Evolutionary conservation across 2,888 invertebrate species (phyloP), one percentile per base, ranked within the genome.

Genomic region (Muschampia plurimacula): DNA sequence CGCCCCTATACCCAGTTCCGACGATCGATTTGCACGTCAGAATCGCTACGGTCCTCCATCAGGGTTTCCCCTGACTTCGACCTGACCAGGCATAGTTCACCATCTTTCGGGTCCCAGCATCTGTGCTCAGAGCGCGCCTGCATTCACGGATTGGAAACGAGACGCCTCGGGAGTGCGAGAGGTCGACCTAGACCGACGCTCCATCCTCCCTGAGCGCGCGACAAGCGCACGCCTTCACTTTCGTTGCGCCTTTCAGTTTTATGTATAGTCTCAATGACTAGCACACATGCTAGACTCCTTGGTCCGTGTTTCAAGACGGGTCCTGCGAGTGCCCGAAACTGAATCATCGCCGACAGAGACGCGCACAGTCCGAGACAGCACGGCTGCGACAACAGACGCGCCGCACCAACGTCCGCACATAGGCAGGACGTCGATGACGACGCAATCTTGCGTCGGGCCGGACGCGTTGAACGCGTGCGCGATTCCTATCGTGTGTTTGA

Each of bases 21-120:
- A 96, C 95, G 96, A 96, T 96, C 96, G 96, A 96, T 96, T 96
- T 96, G 96, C 96, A 96, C 96, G 96, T 96, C 96, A 96, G 96
- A 75, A 96, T 95, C 95, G 96, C 96, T 96, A 89, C 96, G 95
- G 95, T 95, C 96, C 95, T 96, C 96, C 96, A 96, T 94, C 96
- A 95, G 59, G 32, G 59, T 59, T 59, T 59, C 59, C 59, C 32
- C 59, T 59, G 59, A 32, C 59, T 59, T 59, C 59, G 32, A 32
- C 59, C 59, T 59, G 32, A 32, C 59, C 59, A 59, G 59, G 59
- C 32, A 59, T 59, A 59, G 59, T 59, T 59, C 59, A 59, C 59
- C 59, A 59, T 59, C 59, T 59, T 59, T 59, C 59, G 59, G 59
- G 59, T 59, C 95, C 95, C 95, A 96, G 94, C 95, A 93, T 95